Percentiles rank a stretch among this genome's conserved stretches.
These are phyloP conservation scores for Gymnocephalus cernua DNA, from an alignment of 2,113 vertebrate species.

Conservation along the genomic window DNA sequence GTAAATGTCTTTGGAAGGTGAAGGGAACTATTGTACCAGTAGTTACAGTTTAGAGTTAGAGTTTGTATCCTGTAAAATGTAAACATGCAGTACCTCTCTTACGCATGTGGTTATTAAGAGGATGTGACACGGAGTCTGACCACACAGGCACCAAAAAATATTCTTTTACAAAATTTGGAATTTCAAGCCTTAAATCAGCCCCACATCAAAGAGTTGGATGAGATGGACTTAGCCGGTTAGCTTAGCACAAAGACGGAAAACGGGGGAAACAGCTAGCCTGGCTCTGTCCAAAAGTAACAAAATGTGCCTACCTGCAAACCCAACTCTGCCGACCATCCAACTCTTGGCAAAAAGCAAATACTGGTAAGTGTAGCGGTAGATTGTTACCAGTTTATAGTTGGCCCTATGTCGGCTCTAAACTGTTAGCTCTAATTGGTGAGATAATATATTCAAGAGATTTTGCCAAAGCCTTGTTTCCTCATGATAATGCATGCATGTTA, in stretches of 20 bases:
- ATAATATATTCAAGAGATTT: neutral
- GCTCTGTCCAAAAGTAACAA: too few species aligned
- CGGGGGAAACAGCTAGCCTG: too few species aligned
- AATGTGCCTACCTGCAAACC: too few species aligned
- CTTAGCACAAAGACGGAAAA: too few species aligned
- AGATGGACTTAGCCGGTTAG: too few species aligned
- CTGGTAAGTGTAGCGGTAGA: neutral
- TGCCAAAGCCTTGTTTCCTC: neutral
- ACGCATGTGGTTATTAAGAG: neutral
- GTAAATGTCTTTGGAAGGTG: conserved; percentile 4
- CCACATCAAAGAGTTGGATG: too few species aligned
- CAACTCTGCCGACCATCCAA: too few species aligned
- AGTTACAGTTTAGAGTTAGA: too few species aligned
- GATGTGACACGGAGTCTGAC: neutral
- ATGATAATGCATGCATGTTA: neutral
- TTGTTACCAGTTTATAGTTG: neutral
- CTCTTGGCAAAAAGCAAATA: too few species aligned
- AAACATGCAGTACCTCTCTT: neutral
- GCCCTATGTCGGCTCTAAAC: neutral
- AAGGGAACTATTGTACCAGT: neutral
- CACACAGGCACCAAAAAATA: too few species aligned
- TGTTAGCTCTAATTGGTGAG: neutral
- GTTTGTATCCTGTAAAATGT: neutral
- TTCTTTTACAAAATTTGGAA: too few species aligned
- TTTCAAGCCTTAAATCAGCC: too few species aligned